Conservation (phyloP, 2,797 vertebrate genomes). For the Sardinella longiceps region DNA sequence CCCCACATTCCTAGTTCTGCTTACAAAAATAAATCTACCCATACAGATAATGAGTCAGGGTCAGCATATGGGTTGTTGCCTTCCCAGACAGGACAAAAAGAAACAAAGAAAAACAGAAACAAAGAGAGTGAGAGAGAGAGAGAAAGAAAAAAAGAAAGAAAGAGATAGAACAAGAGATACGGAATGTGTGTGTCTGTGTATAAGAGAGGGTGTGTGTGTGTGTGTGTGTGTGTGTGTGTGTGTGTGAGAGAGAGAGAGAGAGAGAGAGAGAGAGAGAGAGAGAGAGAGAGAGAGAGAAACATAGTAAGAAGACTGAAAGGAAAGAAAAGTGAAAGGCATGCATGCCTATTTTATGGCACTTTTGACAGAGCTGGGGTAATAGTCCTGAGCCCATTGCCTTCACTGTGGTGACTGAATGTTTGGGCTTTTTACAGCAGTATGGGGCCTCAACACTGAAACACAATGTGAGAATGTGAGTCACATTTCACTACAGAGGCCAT, state of each 20-base stretch:
- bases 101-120: neutral
- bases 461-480: slow-evolving; percentile 3
- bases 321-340: neutral
- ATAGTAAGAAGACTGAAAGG: neutral
- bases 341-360: neutral
- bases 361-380: no score
- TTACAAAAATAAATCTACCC: neutral
- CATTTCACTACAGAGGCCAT: neutral
- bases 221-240: neutral
- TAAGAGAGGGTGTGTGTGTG: neutral
- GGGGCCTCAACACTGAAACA: neutral
- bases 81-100: neutral
- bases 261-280: neutral
- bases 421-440: neutral
- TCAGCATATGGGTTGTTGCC: neutral
- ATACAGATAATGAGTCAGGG: neutral
- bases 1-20: neutral
- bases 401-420: neutral
- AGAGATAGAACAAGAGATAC: no score
- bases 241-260: no score
- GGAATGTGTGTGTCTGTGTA: no score
- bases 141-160: neutral
- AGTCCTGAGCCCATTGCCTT: no score
- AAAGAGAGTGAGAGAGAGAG: neutral
- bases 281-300: neutral